phyloP scores from a whole-genome alignment of 2,797 vertebrate species.

The Peromyscus attwateri region DNA sequence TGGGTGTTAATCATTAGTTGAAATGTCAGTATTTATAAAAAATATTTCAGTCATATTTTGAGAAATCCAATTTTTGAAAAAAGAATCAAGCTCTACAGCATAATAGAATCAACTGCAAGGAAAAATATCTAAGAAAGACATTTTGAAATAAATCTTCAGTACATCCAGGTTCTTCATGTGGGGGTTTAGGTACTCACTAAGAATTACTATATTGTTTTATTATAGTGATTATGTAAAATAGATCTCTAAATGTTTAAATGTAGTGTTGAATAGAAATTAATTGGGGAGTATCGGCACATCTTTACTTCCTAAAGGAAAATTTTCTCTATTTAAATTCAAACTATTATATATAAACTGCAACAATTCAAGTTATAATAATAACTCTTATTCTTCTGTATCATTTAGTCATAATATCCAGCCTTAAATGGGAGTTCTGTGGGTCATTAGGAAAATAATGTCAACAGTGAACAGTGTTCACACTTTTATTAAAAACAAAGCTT shows the following conservation, averaged over 20 bases:
- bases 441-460: background rate
- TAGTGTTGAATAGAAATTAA: background rate
- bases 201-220: background rate
- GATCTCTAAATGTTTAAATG: background rate
- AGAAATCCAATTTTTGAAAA: background rate
- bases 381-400: background rate
- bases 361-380: background rate
- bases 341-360: background rate
- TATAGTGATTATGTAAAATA: background rate
- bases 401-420: background rate
- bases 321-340: background rate
- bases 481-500: background rate
- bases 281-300: rapidly evolving
- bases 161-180: background rate
- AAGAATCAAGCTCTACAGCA: background rate
- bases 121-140: background rate
- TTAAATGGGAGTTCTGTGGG: background rate
- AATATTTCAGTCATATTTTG: background rate
- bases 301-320: background rate
- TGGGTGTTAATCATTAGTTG: background rate
- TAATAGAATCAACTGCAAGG: background rate
- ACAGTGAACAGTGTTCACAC: background rate
- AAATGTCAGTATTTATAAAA: background rate
- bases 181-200: rapidly evolving
- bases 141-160: background rate